phyloP scores from a whole-genome alignment of 2,797 vertebrate genomes.

The Myripristis murdjan region DNA sequence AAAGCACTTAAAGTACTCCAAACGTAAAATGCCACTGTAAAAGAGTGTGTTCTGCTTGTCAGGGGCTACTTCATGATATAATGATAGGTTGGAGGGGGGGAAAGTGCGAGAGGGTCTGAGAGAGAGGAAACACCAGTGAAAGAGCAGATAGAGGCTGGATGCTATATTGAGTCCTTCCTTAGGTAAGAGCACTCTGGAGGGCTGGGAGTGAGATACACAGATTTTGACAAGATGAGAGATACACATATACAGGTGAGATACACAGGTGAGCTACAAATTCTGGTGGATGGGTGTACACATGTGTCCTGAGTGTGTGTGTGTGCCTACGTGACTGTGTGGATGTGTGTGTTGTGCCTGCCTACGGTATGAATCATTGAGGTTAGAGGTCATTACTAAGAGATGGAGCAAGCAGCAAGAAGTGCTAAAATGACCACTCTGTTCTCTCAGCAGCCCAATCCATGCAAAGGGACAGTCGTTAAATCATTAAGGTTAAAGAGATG shows the following conservation, averaged over 20 bases:
- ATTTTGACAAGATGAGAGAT: too few species aligned
- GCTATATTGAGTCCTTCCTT: slow-evolving; percentile 38
- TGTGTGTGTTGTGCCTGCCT: slow-evolving; percentile 9
- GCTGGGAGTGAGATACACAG: slow-evolving; percentile 11
- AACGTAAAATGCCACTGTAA: slow-evolving; percentile 18
- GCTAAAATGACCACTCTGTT: slow-evolving; percentile 71
- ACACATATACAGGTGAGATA: slow-evolving; percentile 33
- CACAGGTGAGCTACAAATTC: too few species aligned
- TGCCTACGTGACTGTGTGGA: too few species aligned
- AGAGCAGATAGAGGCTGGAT: slow-evolving; percentile 9
- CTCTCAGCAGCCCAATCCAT: background rate
- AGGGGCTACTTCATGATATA: slow-evolving; percentile 51
- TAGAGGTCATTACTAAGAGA: slow-evolving; percentile 67
- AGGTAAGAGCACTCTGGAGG: slow-evolving; percentile 49
- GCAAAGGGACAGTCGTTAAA: slow-evolving; percentile 53
- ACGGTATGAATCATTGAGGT: slow-evolving; percentile 68
- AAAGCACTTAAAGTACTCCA: slow-evolving; percentile 16
- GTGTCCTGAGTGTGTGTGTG: slow-evolving; percentile 1
- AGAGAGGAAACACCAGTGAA: slow-evolving; percentile 15
- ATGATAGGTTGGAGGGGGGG: slow-evolving; percentile 51
- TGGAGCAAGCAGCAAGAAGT: slow-evolving; percentile 55
- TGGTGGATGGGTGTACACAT: slow-evolving; percentile 3
- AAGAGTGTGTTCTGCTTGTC: slow-evolving; percentile 44
- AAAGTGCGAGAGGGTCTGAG: slow-evolving; percentile 30
- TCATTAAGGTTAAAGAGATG: slow-evolving; percentile 61